Evolutionary conservation across 2,797 vertebrate species (phyloP).

Genomic region (Rhynchonycteris naso): DNA sequence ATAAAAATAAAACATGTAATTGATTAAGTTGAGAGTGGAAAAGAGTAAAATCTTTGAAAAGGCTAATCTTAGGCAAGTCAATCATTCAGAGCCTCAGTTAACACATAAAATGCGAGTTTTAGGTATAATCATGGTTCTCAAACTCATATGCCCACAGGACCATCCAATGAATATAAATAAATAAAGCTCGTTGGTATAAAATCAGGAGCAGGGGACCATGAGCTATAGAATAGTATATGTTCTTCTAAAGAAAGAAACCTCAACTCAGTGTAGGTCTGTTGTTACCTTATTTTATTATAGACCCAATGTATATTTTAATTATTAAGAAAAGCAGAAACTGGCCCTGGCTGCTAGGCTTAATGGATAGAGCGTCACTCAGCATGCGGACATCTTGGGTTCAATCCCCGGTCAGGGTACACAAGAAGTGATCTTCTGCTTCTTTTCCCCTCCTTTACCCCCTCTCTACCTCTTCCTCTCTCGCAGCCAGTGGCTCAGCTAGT

Average conservation of each 20-base stretch:
- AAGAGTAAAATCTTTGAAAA: slow-evolving; percentile 37
- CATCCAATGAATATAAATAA: slow-evolving; percentile 42
- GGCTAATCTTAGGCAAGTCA: not conserved
- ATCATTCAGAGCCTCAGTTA: slow-evolving; percentile 1
- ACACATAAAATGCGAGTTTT: not conserved
- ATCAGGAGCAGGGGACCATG: not conserved
- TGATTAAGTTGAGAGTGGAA: not conserved
- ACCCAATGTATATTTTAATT: not conserved
- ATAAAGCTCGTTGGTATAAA: slow-evolving; percentile 25
- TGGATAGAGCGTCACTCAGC: too few relatives aligned
- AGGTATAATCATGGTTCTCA: not conserved
- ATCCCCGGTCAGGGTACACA: too few relatives aligned
- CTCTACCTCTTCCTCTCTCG: too few relatives aligned
- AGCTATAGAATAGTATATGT: not conserved
- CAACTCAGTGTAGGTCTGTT: not conserved
- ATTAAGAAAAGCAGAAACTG: too few relatives aligned
- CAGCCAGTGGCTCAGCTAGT: too few relatives aligned
- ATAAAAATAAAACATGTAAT: not conserved
- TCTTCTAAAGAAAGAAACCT: not conserved
- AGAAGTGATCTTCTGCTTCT: too few relatives aligned
- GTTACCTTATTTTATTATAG: slow-evolving; percentile 1
- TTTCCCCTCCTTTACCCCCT: too few relatives aligned
- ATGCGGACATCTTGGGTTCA: too few relatives aligned
- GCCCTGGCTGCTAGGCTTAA: too few relatives aligned
- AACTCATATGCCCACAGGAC: not conserved